Base-by-base conservation (phyloP, 2,113 vertebrate species). In the Cebidichthys violaceus region DNA sequence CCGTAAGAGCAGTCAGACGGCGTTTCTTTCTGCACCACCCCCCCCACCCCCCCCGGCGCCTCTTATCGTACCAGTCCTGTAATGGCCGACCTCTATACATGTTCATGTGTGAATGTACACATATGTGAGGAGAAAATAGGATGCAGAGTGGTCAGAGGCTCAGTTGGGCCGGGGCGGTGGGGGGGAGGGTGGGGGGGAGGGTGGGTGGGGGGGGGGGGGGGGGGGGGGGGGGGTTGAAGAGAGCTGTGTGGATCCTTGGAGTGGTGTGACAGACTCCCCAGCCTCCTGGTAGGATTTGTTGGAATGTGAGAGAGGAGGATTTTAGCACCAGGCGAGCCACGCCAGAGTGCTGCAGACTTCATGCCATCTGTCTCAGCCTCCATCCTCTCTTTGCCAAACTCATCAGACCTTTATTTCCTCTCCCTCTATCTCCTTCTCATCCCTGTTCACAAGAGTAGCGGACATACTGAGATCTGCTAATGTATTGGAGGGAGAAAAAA, bases 361-460 rank as follows among this genome's bases (percentile, higher is more conserved):
- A 91, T 93, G 95, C 95, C 95, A 96, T 96, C 95, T 96, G 95
- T 96, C 95, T 95, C 95, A 94, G 94, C 92, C 95, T 95, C 95
- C 85, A 86, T 95, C 90, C 83, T 90, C 76, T 74, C 91, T 79
- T 87, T 95, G 95, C 95, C 95, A 96, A 95, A 94, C 94, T 94
- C 94, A 84, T 94, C 92, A 93, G 93, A 95, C 93, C 94, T 94
- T 94, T 94, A 94, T 95, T 93, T 93, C 90, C 93, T 88, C 88
- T 92, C 89, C 86, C 90, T 87, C 85, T 76, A 78, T 91, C 92
- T 93, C 92, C 93, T 93, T 95, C 94, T 95, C 92, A 95, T 95
- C 94, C 92, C 94, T 93, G 92, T 93, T 95, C 94, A 95, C 93
- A 94, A 93, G 90, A 94, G 88, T 89, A 92, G 90, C 79, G 84